Evolutionary conservation across 2,113 vertebrate species (phyloP), one percentile per base, ranked within the genome.

Genomic region (Ciconia stormi): DNA sequence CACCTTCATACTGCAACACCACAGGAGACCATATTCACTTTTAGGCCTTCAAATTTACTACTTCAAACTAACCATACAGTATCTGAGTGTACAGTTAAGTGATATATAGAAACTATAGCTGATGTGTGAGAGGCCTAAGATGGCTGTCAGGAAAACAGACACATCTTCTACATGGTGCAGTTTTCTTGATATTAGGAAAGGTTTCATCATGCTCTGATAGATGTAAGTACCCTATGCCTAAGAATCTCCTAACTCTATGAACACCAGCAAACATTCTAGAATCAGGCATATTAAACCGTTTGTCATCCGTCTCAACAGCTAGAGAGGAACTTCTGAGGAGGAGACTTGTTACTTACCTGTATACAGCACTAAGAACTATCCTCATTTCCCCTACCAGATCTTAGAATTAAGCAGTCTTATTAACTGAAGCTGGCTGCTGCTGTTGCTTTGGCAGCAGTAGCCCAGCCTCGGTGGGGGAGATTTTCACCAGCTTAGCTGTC

Each of bases 61-160:
- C 17, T 72, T 63, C 52, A 44, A 58, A 63, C 10, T 38, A 82
- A 58, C 18, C 44, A 13, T 13, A 25, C 6, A 15, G 44, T 46
- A 46, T 46, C 44, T 18, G 44, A 46, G 44, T 2, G 8, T 8
- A 8, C 0, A 29, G 13, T 17, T 29, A 29, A 59, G 11, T 55
- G 25, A 63, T 21, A 18, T 0, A 22, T 0, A 40, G 20, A 65
- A 89, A 38, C 19, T 47, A 5, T 0, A 82, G 65, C 20, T 79
- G 66, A 29, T n/a, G 61, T 7, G 21, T 1, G 12, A 71, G n/a
- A 59, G 14, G 26, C 20, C n/a, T n/a, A 15, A 77, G 40, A 14
- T 32, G 50, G 23, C 20, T 63, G 25, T 15, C 55, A 42, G 21
- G 83, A 32, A 56, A 34, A 71, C 3, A 55, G 22, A 40, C 15